These are phyloP conservation scores for Apamea sordens DNA, from an alignment of 2,888 invertebrate species.

Conservation along the genomic window DNA sequence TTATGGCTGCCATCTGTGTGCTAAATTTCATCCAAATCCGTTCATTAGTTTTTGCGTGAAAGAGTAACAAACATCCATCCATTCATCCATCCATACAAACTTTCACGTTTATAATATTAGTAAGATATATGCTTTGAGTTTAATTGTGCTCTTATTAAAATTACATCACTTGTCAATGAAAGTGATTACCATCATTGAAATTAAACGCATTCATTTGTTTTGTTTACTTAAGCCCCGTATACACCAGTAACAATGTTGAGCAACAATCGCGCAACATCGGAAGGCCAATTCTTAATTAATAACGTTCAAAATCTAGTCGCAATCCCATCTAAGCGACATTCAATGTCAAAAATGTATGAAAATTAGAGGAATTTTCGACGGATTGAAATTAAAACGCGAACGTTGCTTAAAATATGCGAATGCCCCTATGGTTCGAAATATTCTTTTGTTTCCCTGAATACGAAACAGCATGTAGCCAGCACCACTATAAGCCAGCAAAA, in stretches of 20 bases:
- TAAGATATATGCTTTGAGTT: too few species aligned
- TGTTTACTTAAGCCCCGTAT: background rate
- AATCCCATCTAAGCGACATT: background rate
- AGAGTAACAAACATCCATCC: too few species aligned
- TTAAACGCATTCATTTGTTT: background rate
- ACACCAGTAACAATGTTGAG: background rate
- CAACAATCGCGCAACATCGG: background rate
- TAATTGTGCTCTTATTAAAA: background rate
- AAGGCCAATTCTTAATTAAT: background rate
- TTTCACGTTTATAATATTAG: too few species aligned
- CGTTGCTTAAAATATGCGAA: background rate
- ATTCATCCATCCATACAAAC: too few species aligned
- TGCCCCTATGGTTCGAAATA: background rate
- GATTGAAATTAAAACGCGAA: background rate
- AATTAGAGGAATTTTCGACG: background rate
- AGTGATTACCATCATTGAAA: background rate
- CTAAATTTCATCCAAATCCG: too few species aligned
- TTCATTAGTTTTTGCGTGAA: too few species aligned
- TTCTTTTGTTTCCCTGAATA: background rate
- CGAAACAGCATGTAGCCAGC: background rate
- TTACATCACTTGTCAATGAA: background rate
- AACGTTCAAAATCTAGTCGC: background rate
- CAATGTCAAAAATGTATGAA: background rate
- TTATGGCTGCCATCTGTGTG: too few species aligned
- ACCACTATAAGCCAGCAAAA: background rate